Evolutionary conservation across 2,113 vertebrate species (phyloP).

Genomic region (Jacana jacana): DNA sequence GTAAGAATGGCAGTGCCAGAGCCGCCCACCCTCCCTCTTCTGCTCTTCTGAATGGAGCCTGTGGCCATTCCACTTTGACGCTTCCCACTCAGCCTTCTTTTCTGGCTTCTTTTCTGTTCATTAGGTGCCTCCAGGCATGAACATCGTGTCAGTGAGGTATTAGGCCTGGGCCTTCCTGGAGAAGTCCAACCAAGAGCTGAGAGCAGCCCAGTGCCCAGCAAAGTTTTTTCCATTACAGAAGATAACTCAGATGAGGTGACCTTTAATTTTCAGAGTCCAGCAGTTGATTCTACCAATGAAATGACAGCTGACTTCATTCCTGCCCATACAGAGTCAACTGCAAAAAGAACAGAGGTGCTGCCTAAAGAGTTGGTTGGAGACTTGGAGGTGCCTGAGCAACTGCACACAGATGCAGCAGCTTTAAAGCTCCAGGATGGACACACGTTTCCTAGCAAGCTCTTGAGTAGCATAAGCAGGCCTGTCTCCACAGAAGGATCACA

Average conservation of each 20-base stretch:
- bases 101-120: neutral
- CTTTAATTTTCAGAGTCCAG: neutral
- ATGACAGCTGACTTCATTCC: rapidly evolving
- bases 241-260: rapidly evolving
- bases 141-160: neutral
- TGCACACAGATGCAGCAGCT: neutral
- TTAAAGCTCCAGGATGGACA: neutral
- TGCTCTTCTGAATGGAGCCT: neutral
- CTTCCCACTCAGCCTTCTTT: neutral
- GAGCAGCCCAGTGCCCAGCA: neutral
- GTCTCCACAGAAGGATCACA: neutral
- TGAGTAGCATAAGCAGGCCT: neutral
- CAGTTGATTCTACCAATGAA: neutral
- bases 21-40: neutral
- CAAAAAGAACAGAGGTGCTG: neutral
- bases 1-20: neutral
- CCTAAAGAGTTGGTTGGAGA: neutral
- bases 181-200: neutral
- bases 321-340: neutral
- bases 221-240: neutral
- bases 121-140: neutral
- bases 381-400: neutral
- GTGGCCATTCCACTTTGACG: neutral
- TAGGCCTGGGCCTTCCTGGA: neutral
- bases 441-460: neutral